Evolutionary conservation across 1,140 invertebrate genomes (phyloP), one percentile per base, ranked within the genome.

Genomic region (Lepeophtheirus salmonis): DNA sequence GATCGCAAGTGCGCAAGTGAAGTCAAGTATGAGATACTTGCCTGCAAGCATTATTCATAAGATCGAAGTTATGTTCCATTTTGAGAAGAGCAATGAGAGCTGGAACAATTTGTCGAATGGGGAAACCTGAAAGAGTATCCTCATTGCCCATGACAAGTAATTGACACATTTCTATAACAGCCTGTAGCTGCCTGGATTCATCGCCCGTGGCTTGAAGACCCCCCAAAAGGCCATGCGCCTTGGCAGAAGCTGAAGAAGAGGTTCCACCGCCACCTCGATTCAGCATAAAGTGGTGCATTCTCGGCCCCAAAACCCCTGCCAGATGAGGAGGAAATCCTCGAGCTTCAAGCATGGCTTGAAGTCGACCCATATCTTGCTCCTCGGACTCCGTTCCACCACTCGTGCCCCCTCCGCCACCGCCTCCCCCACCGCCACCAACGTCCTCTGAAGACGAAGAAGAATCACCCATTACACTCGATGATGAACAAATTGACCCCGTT

Each of bases 71-170:
- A 70, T 97, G 90, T 68, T 92, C 89, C 77, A 90, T 89, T 22
- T 83, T 81, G 1, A 92, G 77, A 24, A 94, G 71, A 66, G 79
- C 83, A 49, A 90, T 88, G 1, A 98, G 78, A 1, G 89, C 89
- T 12, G 94, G 91, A 13, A 97, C 91, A 13, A 96, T 91, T 73
- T 95, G 90, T 67, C 96, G 91, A 0, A 97, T 87, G 0, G 94
- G 94, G 71, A 98, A 97, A 18, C 94, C 94, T 22, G 91, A 89
- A 12, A 98, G 75, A 1, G 91, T 97, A 68, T 98, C 95, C 74
- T 99, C 95, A 72, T 98, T 99, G 56, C 95, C 94, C 90, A 98
- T 97, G 1, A 99, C 90, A 24, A 99, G 75, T 69, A 98, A 81
- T 75, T 98, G 89, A 68, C 92, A 96, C 89, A 98, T 96, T 74